A percentile compares a stretch with the other conserved stretches of the same genome.
phyloP scores from a whole-genome alignment of 1,140 invertebrate species.

The Conopomorpha cramerella region DNA sequence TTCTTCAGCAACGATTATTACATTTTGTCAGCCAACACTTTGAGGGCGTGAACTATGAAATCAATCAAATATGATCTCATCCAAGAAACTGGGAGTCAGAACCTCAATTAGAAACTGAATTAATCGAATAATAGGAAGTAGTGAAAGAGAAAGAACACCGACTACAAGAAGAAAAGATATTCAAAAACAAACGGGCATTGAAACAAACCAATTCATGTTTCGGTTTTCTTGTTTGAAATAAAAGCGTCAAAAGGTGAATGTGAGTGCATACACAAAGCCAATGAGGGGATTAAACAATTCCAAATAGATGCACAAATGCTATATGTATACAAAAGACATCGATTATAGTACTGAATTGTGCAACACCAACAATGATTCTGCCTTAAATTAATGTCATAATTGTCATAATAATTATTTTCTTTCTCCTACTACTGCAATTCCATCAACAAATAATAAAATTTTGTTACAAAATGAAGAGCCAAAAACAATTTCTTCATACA shows the following conservation, averaged over 20 bases:
- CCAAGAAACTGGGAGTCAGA: too few relatives aligned
- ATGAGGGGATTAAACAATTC: conserved; percentile 20
- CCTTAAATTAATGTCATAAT: conserved; percentile 21
- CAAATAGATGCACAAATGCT: conserved; percentile 15
- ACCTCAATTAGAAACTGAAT: too few relatives aligned
- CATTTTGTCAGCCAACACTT: too few relatives aligned
- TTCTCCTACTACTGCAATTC: too few relatives aligned
- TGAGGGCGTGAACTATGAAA: too few relatives aligned
- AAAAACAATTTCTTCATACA: too few relatives aligned
- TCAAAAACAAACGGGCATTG: conserved; percentile 29
- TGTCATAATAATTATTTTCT: too few relatives aligned
- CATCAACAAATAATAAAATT: too few relatives aligned
- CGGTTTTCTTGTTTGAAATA: neutral
- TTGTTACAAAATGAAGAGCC: too few relatives aligned
- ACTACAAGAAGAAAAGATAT: conserved; percentile 34
- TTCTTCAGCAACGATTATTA: too few relatives aligned
- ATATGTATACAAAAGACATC: conserved; percentile 15
- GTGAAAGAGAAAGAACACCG: conserved; percentile 59
- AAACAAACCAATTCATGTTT: conserved; percentile 8
- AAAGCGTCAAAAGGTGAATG: conserved; percentile 3
- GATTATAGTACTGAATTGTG: conserved; percentile 21
- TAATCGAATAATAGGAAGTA: too few relatives aligned
- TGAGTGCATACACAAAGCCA: conserved; percentile 22
- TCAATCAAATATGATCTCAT: too few relatives aligned
- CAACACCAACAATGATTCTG: conserved; percentile 29